These are phyloP conservation scores for Limosa lapponica DNA, from an alignment of 2,797 vertebrate species.

Conservation along the genomic window DNA sequence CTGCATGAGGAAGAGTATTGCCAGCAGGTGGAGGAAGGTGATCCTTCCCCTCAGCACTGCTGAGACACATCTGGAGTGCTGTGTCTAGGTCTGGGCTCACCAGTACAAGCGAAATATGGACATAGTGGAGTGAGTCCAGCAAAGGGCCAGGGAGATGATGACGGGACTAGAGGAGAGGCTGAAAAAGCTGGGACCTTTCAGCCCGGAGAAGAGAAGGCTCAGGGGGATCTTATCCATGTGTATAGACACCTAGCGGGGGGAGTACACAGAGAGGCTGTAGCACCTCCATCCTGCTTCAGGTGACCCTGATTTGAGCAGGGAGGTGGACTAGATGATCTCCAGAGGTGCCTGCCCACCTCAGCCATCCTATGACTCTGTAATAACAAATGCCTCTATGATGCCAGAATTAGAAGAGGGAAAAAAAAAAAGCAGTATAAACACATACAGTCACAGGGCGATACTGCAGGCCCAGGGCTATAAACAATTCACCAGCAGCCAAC, in stretches of 20 bases:
- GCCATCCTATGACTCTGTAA: not conserved
- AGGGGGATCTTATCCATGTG: no score
- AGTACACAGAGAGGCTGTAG: not conserved
- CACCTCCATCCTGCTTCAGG: not conserved
- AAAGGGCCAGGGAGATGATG: not conserved
- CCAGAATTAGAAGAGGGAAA: not conserved
- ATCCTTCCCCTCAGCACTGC: not conserved
- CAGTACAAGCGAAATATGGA: not conserved
- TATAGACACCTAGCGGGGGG: not conserved
- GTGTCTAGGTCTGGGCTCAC: not conserved
- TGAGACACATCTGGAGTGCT: not conserved
- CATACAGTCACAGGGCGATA: accelerated
- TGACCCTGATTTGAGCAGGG: not conserved
- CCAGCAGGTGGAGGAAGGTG: not conserved
- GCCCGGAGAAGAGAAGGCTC: not conserved
- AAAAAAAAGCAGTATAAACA: not conserved
- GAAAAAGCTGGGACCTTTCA: not conserved
- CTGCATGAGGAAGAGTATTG: not conserved
- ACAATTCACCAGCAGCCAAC: not conserved
- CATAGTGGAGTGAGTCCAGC: not conserved
- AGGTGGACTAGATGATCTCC: not conserved
- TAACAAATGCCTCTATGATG: not conserved
- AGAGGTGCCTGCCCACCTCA: not conserved
- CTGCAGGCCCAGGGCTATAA: not conserved
- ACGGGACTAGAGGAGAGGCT: not conserved